Evolutionary conservation across 2,797 vertebrate genomes (phyloP).

Genomic region (Delichon dasypus): DNA sequence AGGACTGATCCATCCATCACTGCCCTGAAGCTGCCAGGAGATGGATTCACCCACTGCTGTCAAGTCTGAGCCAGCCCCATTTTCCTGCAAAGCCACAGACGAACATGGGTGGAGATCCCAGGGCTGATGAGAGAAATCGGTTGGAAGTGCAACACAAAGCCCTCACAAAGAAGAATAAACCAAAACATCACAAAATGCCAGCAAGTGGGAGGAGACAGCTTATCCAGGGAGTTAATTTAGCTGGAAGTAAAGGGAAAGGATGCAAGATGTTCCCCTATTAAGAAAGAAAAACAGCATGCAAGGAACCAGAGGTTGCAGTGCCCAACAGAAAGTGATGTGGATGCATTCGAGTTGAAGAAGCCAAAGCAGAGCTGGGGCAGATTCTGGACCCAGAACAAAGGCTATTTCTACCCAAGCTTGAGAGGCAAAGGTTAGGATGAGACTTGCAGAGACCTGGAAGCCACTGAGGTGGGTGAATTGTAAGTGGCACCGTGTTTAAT

Average conservation of each 20-base stretch:
- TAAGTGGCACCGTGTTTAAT: not conserved
- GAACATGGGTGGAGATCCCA: rapidly evolving
- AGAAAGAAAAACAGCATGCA: not conserved
- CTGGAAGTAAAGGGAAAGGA: not conserved
- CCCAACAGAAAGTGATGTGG: not conserved
- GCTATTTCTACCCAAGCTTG: not conserved
- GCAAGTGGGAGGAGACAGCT: not conserved
- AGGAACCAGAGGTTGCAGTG: not conserved
- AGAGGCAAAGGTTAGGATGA: not conserved
- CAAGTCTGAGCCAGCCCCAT: not conserved
- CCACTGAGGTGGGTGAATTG: not conserved
- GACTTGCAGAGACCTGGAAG: not conserved
- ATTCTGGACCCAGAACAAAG: not conserved
- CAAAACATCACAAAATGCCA: not conserved
- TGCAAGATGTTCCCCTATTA: conserved; percentile 6
- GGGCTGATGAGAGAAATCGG: not conserved
- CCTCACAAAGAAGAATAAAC: not conserved
- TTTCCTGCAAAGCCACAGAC: not conserved
- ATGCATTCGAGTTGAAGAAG: not conserved
- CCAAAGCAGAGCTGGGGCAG: not conserved
- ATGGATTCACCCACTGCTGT: not conserved
- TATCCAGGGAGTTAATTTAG: conserved; percentile 26
- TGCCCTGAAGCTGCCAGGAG: not conserved
- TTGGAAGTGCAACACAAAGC: not conserved
- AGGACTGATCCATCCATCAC: rapidly evolving